A percentile compares a stretch with the other conserved stretches of the same genome.
phyloP scores from a whole-genome alignment of 2,797 vertebrate species.

The Acropternis orthonyx region DNA sequence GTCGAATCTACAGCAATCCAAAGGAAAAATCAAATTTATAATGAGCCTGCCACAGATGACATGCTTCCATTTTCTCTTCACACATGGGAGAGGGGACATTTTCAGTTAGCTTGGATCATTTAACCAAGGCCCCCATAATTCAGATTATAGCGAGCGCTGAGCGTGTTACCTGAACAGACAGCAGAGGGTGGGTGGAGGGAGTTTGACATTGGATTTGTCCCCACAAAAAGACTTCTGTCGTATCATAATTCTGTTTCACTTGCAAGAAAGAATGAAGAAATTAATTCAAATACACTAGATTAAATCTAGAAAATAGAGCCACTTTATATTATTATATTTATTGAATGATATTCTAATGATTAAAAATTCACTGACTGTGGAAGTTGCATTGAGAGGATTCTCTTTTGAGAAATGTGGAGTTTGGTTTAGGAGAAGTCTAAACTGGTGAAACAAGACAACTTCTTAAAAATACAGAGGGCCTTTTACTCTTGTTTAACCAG shows the following conservation, averaged over 20 bases:
- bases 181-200: neutral
- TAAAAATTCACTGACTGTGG: neutral
- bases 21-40: neutral
- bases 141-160: neutral
- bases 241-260: neutral
- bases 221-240: neutral
- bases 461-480: neutral
- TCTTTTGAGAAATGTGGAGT: neutral
- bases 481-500: neutral
- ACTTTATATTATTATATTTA: neutral
- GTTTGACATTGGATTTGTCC: neutral
- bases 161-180: neutral
- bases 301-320: neutral
- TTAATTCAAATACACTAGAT: neutral
- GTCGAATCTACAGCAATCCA: neutral
- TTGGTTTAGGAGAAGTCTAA: neutral
- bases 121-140: neutral
- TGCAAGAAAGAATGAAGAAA: neutral
- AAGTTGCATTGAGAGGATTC: neutral
- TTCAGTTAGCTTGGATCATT: constrained; percentile 8
- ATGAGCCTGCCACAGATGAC: neutral
- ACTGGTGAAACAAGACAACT: neutral
- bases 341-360: neutral
- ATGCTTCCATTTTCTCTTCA: neutral
- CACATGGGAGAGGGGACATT: constrained; percentile 23